These are phyloP conservation scores for Phalacrocorax carbo DNA, from an alignment of 2,113 vertebrate genomes.

Conservation along the genomic window DNA sequence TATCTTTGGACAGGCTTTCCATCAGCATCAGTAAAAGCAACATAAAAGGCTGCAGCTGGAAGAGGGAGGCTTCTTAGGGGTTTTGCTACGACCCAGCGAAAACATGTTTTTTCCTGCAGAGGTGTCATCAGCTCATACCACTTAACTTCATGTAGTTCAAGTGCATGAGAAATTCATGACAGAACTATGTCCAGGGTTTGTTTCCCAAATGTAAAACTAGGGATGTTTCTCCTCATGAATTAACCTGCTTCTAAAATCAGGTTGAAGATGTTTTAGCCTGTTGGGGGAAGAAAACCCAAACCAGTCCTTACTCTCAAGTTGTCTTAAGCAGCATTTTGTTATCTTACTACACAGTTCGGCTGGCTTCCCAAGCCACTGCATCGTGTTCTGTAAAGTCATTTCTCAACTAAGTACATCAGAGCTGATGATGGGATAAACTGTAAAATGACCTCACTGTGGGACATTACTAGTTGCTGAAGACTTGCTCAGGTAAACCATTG, in stretches of 20 bases:
- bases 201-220: not conserved
- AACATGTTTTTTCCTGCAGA: not conserved
- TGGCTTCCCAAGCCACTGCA: not conserved
- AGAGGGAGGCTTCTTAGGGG: not conserved
- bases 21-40: not conserved
- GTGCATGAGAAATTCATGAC: fast-evolving
- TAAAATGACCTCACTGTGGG: not conserved
- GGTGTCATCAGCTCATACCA: not conserved
- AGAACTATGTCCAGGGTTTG: not conserved
- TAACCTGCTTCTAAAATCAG: not conserved
- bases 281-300: not conserved
- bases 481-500: not conserved
- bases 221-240: not conserved
- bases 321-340: not conserved
- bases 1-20: not conserved
- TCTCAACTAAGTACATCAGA: not conserved
- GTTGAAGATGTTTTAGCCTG: not conserved
- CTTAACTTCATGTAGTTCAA: not conserved
- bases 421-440: not conserved
- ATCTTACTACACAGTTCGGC: not conserved
- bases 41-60: not conserved
- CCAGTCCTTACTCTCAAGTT: not conserved
- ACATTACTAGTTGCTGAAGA: not conserved
- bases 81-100: not conserved
- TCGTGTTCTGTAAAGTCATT: not conserved